Base-by-base conservation (phyloP, 2,113 vertebrate genomes). In the Hippoglossus stenolepis region DNA sequence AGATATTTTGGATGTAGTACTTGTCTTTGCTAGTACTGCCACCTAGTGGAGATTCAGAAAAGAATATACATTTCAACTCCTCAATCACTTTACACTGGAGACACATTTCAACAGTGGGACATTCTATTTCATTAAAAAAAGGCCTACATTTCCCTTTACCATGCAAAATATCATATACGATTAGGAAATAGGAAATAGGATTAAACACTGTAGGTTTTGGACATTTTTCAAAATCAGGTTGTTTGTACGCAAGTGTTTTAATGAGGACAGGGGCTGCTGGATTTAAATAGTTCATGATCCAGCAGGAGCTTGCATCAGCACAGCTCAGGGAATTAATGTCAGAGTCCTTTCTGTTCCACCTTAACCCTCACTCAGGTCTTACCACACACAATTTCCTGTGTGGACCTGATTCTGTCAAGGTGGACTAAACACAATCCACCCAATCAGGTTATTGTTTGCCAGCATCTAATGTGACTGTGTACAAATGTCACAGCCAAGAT, bases 241-340 rank as follows among this genome's bases (percentile, higher is more conserved):
- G 38, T 23, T 24, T 70, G 0, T 62, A 10, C 69, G 17, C 6
- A 70, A 53, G 57, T 59, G 35, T 38, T 85, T 60, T 38, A 74
- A 69, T 58, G 31, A 91, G 70, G 79, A 86, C 70, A 84, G 73
- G 65, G 67, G 66, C 71, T 77, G 24, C 49, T 83, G 64, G 80
- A 85, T 80, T 88, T 84, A 91, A 90, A 54, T 85, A 86, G 80
- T 74, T 57, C 78, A 76, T 90, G 82, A 93, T 91, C 87, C 79
- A 83, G 23, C 61, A 73, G 73, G 81, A 89, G 78, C 88, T 81
- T 89, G 78, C 83, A 85, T 89, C 87, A 91, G 86, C 49, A 87
- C 83, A 91, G 91, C 89, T 93, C 89, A 94, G 76, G 91, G 94
- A 94, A 93, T 95, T 93, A 94, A 92, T 92, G 92, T 87, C 90